Evolutionary conservation across 2,113 vertebrate genomes (phyloP).

Genomic region (Balaenoptera acutorostrata): DNA sequence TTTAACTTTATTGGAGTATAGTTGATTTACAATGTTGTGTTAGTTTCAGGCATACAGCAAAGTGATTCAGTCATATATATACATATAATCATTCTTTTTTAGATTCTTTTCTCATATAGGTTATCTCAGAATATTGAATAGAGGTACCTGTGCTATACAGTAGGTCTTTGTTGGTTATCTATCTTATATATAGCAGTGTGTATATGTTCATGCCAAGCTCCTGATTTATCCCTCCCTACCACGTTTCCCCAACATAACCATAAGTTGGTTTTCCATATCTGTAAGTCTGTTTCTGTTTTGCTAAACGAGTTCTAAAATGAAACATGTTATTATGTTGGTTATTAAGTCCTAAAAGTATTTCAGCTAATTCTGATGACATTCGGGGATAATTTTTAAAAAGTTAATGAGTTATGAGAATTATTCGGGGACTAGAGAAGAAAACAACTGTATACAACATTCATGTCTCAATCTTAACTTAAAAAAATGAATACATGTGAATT

Average conservation of each 20-base stretch:
- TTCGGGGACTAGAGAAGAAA: background rate
- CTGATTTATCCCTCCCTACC: background rate
- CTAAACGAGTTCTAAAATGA: background rate
- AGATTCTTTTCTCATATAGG: background rate
- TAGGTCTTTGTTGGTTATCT: background rate
- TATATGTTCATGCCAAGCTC: background rate
- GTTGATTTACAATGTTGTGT: background rate
- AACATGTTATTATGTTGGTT: background rate
- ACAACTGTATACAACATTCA: background rate
- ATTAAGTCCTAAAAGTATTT: background rate
- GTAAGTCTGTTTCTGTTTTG: background rate
- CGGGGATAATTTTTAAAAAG: background rate
- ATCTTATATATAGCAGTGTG: background rate
- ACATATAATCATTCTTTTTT: background rate
- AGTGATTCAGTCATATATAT: background rate
- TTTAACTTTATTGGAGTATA: background rate
- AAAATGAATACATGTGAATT: background rate
- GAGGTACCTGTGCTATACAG: background rate
- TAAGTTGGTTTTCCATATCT: background rate
- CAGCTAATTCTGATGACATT: background rate
- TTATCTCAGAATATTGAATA: background rate
- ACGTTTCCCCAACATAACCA: background rate
- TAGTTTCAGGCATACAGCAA: background rate
- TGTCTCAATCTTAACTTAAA: background rate
- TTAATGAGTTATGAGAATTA: background rate